These are phyloP conservation scores for Ryuthela nishihirai DNA, from an alignment of 2,888 invertebrate species.

Conservation along the genomic window DNA sequence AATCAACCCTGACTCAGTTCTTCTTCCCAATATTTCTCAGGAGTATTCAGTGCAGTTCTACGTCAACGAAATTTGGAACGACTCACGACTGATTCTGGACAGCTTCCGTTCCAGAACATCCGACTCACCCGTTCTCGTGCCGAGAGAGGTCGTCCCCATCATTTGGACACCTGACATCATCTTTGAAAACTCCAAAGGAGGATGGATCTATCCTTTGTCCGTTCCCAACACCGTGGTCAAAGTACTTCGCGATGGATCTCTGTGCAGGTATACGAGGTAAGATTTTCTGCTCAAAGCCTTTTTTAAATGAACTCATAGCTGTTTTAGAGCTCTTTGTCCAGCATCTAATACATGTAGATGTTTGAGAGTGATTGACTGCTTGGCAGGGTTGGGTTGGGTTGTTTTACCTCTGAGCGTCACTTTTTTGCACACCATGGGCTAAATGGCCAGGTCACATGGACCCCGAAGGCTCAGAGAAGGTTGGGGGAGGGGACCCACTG, in stretches of 20 bases:
- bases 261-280: conserved; percentile 25
- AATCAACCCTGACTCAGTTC: no score
- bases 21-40: no score
- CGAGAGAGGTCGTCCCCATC: background rate
- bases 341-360: background rate
- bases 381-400: no score
- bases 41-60: conserved; percentile 29
- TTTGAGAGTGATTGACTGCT: no score
- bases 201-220: conserved; percentile 16
- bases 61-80: conserved; percentile 30
- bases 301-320: background rate
- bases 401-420: no score
- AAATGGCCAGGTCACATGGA: no score
- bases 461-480: no score
- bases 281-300: background rate
- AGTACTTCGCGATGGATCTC: conserved; percentile 1
- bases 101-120: background rate
- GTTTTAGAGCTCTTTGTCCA: background rate
- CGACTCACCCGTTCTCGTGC: background rate
- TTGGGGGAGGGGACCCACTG: no score
- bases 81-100: conserved; percentile 4
- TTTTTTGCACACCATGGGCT: no score
- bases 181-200: conserved; percentile 30
- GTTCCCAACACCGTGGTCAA: conserved; percentile 19
- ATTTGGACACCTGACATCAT: conserved; percentile 29